Base-by-base conservation (phyloP, 2,888 invertebrate species). In the Acanthopleura granulata region DNA sequence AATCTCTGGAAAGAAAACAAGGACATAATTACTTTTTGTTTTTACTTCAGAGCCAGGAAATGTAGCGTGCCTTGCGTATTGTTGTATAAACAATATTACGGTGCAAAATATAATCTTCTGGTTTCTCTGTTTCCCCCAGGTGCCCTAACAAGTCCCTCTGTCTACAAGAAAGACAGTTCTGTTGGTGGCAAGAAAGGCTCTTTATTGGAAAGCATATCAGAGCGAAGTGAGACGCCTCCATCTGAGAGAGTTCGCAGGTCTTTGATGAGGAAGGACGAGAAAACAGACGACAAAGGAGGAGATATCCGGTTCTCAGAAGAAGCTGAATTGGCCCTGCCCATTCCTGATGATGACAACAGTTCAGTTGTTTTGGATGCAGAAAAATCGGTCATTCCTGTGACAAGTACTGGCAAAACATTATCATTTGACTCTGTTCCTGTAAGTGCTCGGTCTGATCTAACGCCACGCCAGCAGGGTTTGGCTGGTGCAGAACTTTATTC, bases 401-500 rank as follows among this genome's bases (percentile, higher is more conserved):
- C 57, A 18, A 18, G 57, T 57, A 12, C 57, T 57, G 9, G 40
- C 40, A 40, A 40, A 40, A 40, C 40, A 6, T 40, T 40, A 40
- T 6, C 40, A 40, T 40, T 40, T 40, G 57, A 57, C 22, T 4
- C 18, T n/a, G 22, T 22, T 3, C 57, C 57, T n/a, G 22, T 18
- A 57, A 75, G 72, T 74, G 29, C 72, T 74, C 22, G 79, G 74
- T 71, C 73, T 75, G 27, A 73, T 76, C 22, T 74, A 77, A 9
- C 80, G 80, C 25, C 61, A 29, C n/a, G 51, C 72, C 0, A 80
- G 77, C 40, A 40, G 40, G 9, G 40, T 40, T 40, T 40, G 3
- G n/a, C 62, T 57, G n/a, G 57, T 12, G 3, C 75, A 40, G 77
- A 76, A 74, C 76, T 71, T 50, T 51, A 72, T n/a, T 78, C 76